These are phyloP conservation scores for Ctenomys sociabilis DNA, from an alignment of 2,113 vertebrate genomes.

Conservation along the genomic window DNA sequence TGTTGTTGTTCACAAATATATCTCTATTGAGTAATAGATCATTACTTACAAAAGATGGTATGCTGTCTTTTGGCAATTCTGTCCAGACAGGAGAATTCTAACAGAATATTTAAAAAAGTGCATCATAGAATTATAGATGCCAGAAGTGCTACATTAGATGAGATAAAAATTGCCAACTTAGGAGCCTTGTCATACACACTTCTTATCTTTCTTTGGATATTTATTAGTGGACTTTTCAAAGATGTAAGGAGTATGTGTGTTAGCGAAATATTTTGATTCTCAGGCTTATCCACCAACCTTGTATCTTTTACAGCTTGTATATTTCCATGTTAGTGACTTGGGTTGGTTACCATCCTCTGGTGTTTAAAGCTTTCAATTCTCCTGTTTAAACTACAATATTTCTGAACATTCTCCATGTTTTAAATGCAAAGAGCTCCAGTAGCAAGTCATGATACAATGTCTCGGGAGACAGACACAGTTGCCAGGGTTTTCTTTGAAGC, in stretches of 20 bases:
- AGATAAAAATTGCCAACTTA: neutral
- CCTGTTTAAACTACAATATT: constrained; percentile 59
- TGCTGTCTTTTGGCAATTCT: neutral
- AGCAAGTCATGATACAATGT: constrained; percentile 63
- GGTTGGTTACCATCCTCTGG: neutral
- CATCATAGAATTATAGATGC: neutral
- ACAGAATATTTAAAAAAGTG: neutral
- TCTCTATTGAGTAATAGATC: neutral
- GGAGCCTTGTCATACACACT: neutral
- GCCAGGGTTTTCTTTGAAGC: constrained; percentile 57
- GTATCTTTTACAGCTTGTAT: neutral
- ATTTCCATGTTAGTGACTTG: neutral
- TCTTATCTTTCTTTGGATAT: neutral
- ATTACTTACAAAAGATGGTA: neutral
- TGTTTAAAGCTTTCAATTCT: constrained; percentile 71
- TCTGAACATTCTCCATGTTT: constrained; percentile 66
- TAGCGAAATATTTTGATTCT: constrained; percentile 60
- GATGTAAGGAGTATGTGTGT: neutral
- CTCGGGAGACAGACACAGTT: constrained; percentile 60
- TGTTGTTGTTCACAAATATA: neutral
- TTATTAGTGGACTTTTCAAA: constrained; percentile 28
- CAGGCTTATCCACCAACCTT: neutral
- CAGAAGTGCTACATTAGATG: neutral
- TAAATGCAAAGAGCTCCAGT: constrained; percentile 70
- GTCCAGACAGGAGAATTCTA: neutral